Evolutionary conservation across 2,113 vertebrate species (phyloP), one percentile per base, ranked within the genome.

Genomic region (Barbus barbus): DNA sequence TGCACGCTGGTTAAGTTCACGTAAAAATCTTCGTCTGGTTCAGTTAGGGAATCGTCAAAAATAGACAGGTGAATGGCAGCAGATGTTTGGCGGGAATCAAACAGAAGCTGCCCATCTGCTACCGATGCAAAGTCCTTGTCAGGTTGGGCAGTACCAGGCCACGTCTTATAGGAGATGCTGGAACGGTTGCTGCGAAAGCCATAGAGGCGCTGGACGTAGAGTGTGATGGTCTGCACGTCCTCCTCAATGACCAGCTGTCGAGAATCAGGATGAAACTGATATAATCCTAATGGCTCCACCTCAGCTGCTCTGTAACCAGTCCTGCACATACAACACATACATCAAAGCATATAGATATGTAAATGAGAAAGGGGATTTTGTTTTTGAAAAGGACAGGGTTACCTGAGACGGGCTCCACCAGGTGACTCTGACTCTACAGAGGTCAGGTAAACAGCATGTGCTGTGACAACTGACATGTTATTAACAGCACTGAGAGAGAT

Each of bases 241-340:
- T 98, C 98, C 28, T 94, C 93, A 72, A 97, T 93, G 0, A 92
- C 89, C 85, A 98, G 69, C 44, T 92, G 91, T 71, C 91, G 95
- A 61, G 97, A 97, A 58, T 94, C 90, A 1, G 93, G 90, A 4
- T 95, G 90, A 93, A 99, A 97, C 51, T 97, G 97, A 89, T 97
- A 99, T 74, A 99, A 86, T 86, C 98, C 98, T 90, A 97, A 86
- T n/a, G 97, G 97, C 91, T 99, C 98, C 88, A 99, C 96, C 92
- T 98, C 96, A 86, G 97, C 95, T 86, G 93, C 41, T 0, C 90
- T 96, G 88, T 95, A 96, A 73, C 94, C 96, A 76, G 94, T 87
- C 87, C 97, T 99, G 88, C 78, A 58, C 9, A 33, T 41, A 41
- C 9, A 24, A 2, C 16, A 78, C 31, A 78, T 13, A 41, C 7